These are phyloP conservation scores for Coenobita brevimanus DNA, from an alignment of 1,140 invertebrate genomes.

Conservation along the genomic window DNA sequence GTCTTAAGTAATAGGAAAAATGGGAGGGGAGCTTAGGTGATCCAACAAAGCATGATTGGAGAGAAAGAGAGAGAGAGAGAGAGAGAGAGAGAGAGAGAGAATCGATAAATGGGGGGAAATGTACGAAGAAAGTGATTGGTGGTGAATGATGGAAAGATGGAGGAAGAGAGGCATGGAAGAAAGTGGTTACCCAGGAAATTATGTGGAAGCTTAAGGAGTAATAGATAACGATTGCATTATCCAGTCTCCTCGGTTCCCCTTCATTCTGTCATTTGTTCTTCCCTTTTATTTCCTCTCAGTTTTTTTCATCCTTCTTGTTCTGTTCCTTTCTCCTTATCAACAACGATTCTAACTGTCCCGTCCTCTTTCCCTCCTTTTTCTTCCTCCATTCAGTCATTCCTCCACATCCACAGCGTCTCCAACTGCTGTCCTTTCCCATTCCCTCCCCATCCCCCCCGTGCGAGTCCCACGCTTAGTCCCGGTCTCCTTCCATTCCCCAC, in stretches of 20 bases:
- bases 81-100: background rate
- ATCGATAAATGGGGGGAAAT: background rate
- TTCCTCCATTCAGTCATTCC: background rate
- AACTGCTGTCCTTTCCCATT: background rate
- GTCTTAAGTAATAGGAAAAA: background rate
- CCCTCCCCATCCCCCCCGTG: conserved; percentile 6
- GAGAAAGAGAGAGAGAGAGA: conserved; percentile 14
- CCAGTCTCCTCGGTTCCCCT: background rate
- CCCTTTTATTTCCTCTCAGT: background rate
- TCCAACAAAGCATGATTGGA: background rate
- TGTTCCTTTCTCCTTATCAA: background rate
- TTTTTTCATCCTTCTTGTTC: background rate
- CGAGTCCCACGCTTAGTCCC: too few relatives aligned
- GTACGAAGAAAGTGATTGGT: background rate
- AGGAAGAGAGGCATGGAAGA: background rate
- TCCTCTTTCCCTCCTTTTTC: background rate
- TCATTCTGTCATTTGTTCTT: background rate
- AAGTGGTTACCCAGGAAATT: too few relatives aligned
- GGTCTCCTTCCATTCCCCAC: conserved; percentile 30
- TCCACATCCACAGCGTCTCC: background rate
- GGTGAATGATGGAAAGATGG: background rate
- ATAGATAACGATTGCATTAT: too few relatives aligned
- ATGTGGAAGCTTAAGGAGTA: too few relatives aligned
- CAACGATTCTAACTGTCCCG: background rate
- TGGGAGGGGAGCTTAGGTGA: too few relatives aligned